These are phyloP conservation scores for Mythimna pallens DNA, from an alignment of 2,888 invertebrate genomes.

Conservation along the genomic window DNA sequence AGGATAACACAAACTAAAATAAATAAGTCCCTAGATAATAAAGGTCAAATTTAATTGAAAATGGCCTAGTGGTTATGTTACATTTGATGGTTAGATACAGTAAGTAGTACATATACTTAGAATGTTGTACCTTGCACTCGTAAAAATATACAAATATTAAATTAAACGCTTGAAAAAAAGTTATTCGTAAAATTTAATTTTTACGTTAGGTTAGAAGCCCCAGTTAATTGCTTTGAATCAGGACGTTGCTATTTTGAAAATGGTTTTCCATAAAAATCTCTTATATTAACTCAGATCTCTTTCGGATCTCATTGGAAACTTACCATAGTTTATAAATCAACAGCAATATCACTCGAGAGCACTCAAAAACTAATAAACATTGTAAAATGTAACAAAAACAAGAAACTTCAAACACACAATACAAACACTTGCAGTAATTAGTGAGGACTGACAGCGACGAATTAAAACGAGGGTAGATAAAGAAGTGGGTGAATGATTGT, in stretches of 20 bases:
- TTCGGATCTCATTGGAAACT: not conserved
- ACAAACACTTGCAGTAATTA: slow-evolving; percentile 4
- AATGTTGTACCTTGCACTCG: no score
- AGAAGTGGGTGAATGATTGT: slow-evolving; percentile 12
- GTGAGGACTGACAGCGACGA: slow-evolving; percentile 1
- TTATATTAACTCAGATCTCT: no score
- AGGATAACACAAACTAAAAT: no score
- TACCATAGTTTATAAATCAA: not conserved
- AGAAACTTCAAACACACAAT: slow-evolving; percentile 1
- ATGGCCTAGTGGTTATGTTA: no score
- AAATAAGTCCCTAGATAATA: no score
- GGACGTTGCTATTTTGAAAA: not conserved
- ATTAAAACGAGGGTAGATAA: slow-evolving; percentile 21
- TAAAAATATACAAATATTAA: no score
- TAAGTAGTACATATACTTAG: no score
- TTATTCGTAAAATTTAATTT: no score
- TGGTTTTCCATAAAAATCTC: not conserved
- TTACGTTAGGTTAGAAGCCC: not conserved
- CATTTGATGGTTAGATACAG: no score
- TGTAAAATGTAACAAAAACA: not conserved
- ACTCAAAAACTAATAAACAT: not conserved
- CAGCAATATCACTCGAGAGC: not conserved
- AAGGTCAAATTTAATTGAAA: no score
- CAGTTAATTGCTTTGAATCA: not conserved
- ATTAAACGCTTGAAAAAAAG: no score